Evolutionary conservation across 2,888 invertebrate genomes (phyloP).

Genomic region (Caenorhabditis sinica): DNA sequence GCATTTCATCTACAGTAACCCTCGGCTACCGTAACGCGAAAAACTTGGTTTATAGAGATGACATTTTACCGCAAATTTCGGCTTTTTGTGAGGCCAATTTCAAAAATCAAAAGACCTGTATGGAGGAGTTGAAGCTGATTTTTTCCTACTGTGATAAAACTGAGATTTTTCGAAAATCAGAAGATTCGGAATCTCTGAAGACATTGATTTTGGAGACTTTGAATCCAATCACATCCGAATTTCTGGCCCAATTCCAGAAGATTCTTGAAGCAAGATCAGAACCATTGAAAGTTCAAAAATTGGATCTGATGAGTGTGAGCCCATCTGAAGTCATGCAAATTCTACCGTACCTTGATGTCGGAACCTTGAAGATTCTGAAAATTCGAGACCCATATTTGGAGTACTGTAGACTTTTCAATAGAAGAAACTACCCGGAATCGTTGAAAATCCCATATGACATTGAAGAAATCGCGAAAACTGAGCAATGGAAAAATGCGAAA

Average conservation of each 20-base stretch:
- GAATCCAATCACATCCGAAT: not conserved
- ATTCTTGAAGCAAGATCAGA: not conserved
- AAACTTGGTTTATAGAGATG: not conserved
- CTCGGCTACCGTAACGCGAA: not conserved
- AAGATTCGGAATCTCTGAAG: not conserved
- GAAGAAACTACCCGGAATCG: too few species aligned
- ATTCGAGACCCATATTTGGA: not conserved
- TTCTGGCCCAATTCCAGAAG: not conserved
- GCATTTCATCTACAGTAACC: not conserved
- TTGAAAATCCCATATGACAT: not conserved
- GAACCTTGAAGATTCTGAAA: not conserved
- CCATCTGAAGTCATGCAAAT: not conserved
- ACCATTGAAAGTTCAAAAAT: not conserved
- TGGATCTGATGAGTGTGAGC: not conserved
- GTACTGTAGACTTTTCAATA: not conserved
- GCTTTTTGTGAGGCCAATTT: not conserved
- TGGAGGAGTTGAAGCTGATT: not conserved
- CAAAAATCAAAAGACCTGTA: not conserved
- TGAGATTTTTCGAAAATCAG: not conserved
- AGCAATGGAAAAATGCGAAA: not conserved
- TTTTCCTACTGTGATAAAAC: not conserved
- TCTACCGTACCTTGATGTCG: not conserved
- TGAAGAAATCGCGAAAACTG: not conserved
- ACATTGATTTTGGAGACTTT: not conserved
- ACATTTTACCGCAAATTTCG: not conserved